These are phyloP conservation scores for Vesta saturnalis DNA, from an alignment of 2,888 invertebrate species.

Conservation along the genomic window DNA sequence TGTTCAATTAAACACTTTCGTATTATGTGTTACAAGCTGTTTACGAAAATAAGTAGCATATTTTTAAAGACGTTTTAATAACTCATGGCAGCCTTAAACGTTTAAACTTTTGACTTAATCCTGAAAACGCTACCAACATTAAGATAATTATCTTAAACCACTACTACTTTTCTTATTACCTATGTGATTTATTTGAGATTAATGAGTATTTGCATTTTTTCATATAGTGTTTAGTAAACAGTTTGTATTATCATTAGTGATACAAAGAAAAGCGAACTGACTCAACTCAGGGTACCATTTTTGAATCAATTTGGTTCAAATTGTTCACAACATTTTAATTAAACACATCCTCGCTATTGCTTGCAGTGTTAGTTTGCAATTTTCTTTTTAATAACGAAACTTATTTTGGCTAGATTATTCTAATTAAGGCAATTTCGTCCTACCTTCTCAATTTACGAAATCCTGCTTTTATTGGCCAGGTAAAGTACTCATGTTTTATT, in stretches of 20 bases:
- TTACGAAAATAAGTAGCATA: constrained; percentile 6
- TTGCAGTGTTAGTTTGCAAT: constrained; percentile 29
- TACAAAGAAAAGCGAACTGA: constrained; percentile 24
- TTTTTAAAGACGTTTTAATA: background rate
- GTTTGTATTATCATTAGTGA: constrained; percentile 17
- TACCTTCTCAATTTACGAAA: constrained; percentile 54
- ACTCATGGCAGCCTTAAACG: no score
- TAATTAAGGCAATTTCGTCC: constrained; percentile 46
- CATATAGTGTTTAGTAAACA: constrained; percentile 7
- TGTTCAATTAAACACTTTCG: constrained; percentile 13
- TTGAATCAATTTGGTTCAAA: constrained; percentile 18
- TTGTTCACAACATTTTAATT: constrained; percentile 17
- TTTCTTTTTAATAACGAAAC: constrained; percentile 22
- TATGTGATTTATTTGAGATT: background rate
- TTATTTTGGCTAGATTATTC: constrained; percentile 37
- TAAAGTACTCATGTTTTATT: constrained; percentile 45
- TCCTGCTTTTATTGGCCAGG: constrained; percentile 52
- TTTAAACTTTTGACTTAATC: background rate
- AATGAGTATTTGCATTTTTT: constrained; percentile 15
- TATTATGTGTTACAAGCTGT: constrained; percentile 9
- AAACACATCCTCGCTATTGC: constrained; percentile 6
- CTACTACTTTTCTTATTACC: background rate
- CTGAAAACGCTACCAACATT: background rate
- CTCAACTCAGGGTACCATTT: constrained; percentile 29
- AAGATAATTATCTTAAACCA: background rate